phyloP scores from a whole-genome alignment of 2,888 invertebrate genomes.

The Athetis lepigone region DNA sequence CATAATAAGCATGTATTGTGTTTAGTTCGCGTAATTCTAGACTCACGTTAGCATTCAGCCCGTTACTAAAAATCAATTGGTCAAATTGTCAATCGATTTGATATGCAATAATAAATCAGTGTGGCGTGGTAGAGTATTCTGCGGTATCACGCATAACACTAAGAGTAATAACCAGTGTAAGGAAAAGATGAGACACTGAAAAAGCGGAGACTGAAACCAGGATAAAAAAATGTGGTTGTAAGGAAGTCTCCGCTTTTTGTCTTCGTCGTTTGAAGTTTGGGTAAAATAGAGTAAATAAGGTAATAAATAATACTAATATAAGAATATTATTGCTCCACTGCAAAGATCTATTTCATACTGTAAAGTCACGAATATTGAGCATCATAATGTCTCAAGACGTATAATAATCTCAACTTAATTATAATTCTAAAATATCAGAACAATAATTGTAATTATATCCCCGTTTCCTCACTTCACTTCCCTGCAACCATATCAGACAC shows the following conservation, averaged over 20 bases:
- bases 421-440: too few relatives aligned
- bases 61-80: constrained; percentile 23
- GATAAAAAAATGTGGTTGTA: too few relatives aligned
- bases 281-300: too few relatives aligned
- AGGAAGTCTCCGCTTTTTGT: too few relatives aligned
- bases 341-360: too few relatives aligned
- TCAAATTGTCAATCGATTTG: constrained; percentile 18
- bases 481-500: neutral
- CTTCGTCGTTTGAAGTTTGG: too few relatives aligned
- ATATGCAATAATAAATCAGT: neutral
- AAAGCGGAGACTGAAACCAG: too few relatives aligned
- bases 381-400: neutral
- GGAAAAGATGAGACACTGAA: too few relatives aligned
- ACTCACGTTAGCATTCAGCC: constrained; percentile 40
- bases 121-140: neutral
- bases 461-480: neutral
- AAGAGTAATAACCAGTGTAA: too few relatives aligned
- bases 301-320: neutral
- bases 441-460: too few relatives aligned
- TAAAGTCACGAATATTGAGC: neutral
- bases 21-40: neutral
- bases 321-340: too few relatives aligned
- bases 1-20: constrained; percentile 9
- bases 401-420: neutral
- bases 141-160: neutral